These are phyloP conservation scores for Synanceia verrucosa DNA, from an alignment of 2,797 vertebrate species.

Conservation along the genomic window DNA sequence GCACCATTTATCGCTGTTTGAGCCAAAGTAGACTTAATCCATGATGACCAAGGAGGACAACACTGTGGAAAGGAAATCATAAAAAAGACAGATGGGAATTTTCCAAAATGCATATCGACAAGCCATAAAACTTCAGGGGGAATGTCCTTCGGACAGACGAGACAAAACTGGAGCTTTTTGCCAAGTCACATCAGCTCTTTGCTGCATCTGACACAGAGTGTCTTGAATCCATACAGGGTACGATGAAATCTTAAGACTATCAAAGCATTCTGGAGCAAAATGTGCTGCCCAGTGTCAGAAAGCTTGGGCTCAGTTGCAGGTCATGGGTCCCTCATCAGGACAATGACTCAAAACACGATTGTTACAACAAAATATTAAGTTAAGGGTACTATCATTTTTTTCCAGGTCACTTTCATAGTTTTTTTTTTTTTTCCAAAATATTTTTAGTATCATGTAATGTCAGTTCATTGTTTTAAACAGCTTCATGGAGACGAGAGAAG, in stretches of 20 bases:
- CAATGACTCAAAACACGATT: slow-evolving; percentile 3
- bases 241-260: slow-evolving; percentile 17
- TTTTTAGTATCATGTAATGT: too few relatives aligned
- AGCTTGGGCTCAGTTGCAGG: background rate
- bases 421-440: too few relatives aligned
- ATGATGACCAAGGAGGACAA: background rate
- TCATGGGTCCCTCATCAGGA: background rate
- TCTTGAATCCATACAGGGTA: background rate
- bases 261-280: slow-evolving; percentile 2
- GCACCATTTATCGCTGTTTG: background rate
- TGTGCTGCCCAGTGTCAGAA: background rate
- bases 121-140: background rate
- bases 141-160: background rate
- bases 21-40: background rate
- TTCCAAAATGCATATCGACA: slow-evolving; percentile 9
- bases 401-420: background rate
- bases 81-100: slow-evolving; percentile 2
- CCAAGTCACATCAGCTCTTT: background rate
- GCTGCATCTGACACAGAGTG: background rate
- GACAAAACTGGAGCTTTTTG: background rate
- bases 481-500: slow-evolving; percentile 67
- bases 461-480: slow-evolving; percentile 51
- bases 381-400: background rate
- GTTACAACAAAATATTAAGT: background rate
- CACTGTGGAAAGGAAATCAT: background rate